These are phyloP conservation scores for Melopsittacus undulatus DNA, from an alignment of 2,797 vertebrate species.

Conservation along the genomic window DNA sequence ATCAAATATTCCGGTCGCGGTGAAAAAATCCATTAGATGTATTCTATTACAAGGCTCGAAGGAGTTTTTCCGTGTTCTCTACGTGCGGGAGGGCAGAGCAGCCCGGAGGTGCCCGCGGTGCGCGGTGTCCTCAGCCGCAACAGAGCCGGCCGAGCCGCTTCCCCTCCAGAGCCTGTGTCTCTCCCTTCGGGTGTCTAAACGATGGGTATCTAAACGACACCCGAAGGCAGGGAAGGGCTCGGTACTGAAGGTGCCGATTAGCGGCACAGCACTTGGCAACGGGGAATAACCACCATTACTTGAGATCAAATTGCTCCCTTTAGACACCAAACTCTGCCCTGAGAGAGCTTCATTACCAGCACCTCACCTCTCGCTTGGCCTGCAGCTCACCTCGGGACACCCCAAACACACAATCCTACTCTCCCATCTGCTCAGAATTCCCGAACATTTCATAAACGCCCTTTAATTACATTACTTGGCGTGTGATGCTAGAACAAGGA, in stretches of 20 bases:
- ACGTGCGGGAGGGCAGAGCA: background rate
- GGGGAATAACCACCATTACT: background rate
- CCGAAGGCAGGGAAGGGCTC: background rate
- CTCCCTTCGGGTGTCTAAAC: background rate
- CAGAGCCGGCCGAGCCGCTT: background rate
- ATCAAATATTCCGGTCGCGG: background rate
- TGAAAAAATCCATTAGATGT: background rate
- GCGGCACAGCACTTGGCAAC: background rate
- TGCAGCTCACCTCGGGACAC: background rate
- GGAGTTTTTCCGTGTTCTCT: background rate
- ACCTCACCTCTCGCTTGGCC: background rate
- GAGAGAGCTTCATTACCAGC: background rate
- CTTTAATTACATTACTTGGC: background rate
- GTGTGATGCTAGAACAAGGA: background rate
- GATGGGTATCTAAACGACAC: background rate
- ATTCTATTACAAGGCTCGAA: background rate
- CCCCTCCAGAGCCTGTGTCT: background rate
- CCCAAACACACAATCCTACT: background rate
- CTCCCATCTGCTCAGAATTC: background rate
- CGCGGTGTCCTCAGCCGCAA: background rate
- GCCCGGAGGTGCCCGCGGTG: background rate
- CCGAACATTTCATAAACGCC: background rate
- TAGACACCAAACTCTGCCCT: background rate
- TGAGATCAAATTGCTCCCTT: background rate
- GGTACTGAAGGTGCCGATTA: background rate